Percentiles rank a stretch among this genome's conserved stretches.
Evolutionary conservation across 2,113 vertebrate genomes (phyloP).

Genomic region (Fukomys damarensis): DNA sequence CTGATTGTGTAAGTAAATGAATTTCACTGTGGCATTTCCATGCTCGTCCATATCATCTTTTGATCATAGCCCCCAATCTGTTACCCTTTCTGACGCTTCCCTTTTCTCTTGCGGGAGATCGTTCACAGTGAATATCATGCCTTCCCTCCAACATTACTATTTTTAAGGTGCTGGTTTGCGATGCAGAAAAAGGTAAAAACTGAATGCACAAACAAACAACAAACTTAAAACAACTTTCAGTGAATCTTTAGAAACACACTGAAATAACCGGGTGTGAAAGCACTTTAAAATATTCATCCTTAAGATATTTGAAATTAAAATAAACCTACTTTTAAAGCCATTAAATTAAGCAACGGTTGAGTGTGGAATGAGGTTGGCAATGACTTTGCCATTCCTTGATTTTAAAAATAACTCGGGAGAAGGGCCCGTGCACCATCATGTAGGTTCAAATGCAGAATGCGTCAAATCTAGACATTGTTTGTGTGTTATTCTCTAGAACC

Average conservation of each 20-base stretch:
- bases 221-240: neutral
- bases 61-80: neutral
- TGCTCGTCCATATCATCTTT: neutral
- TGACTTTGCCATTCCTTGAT: neutral
- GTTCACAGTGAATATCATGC: neutral
- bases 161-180: neutral
- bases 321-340: neutral
- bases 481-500: fast-evolving
- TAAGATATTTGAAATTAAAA: neutral
- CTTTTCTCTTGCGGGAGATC: neutral
- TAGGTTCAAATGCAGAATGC: neutral
- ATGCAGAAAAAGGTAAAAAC: neutral
- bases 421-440: fast-evolving
- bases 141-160: neutral
- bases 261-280: neutral
- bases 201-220: neutral
- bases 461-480: neutral
- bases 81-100: neutral
- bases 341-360: neutral
- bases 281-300: neutral
- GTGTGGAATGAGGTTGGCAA: neutral
- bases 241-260: neutral
- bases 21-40: neutral
- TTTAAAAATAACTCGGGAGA: neutral
- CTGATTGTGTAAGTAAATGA: neutral